Base-by-base conservation (phyloP, 2,888 invertebrate genomes). In the Plusia festucae region DNA sequence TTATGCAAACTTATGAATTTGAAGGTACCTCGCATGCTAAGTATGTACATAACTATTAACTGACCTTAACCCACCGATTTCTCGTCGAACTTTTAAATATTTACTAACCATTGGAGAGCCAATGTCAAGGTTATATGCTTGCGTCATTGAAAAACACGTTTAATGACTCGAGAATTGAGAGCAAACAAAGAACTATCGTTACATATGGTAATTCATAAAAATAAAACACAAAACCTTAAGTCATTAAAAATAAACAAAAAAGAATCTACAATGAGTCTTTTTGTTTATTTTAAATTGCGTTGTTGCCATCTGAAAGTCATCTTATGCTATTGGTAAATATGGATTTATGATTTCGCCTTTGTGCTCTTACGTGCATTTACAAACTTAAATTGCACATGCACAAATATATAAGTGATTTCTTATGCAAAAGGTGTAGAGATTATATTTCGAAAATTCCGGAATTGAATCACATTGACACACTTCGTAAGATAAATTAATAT, bases 41-140 rank as follows among this genome's bases (percentile, higher is more conserved):
- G 52, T 22, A 24, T 15, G 18, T n/a, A 30, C 27, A 44, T 40
- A 53, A 24, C 2, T 24, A 22, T 5, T 27, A 52, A 53, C 24
- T n/a, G 18, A 9, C 53, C 53, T 53, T 53, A 9, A 53, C 53
- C 53, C 16, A 16, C n/a, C 53, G 53, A 40, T 30, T 49, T 49
- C 46, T 49, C 6, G 7, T 40, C 46, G 11, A 49, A 20, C 1
- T 20, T 49, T 49, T 49, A 13, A 49, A 49, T 40, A 40, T 40
- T 18, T 49, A 49, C 20, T 18, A 9, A 20, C 18, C 18, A 49
- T 49, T 49, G 6, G 5, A n/a, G 46, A 49, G 8, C 46, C 46
- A 49, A 49, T 20, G 46, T 49, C 46, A 49, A 49, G 46, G 46
- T 6, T 16, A n/a, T 40, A n/a, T 40, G 20, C 18, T 20, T 18